Evolutionary conservation across 1,140 invertebrate genomes (phyloP), one percentile per base, ranked within the genome.

Genomic region (Ips nitidus): DNA sequence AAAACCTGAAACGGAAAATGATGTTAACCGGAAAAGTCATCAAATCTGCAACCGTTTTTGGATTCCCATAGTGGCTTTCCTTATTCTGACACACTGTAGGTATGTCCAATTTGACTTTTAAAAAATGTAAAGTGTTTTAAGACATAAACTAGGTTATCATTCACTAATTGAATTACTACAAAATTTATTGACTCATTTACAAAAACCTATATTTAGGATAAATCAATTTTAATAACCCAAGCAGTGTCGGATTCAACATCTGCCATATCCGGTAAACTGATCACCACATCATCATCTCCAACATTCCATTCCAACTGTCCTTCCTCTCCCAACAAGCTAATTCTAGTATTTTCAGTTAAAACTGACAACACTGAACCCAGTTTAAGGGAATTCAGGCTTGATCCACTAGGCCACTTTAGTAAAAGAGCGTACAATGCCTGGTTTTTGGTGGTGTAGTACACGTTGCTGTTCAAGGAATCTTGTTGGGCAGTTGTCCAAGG

Each of bases 401-500:
- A 40, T 37, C 39, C 55, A 2, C 39, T 57, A 5, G 55, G 55
- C 55, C 55, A 40, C 40, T n/a, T 22, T 8, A 57, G n/a, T 57
- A 40, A 37, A 5, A 57, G 39, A 3, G 55, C 39, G 8, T 45
- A 45, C 4, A 5, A 45, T 5, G 43, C 4, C 4, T 45, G 8
- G 37, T 38, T 38, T 58, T 37, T 58, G 56, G 56, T 39, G 22
- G 39, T 39, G 40, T 58, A 40, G 56, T 58, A 40, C 7, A 58
- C 6, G 2, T 41, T 41, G 38, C 57, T 22, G 41, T 59, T 37
- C 5, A 39, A 40, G 2, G 1, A 3, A 59, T n/a, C 8, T 59
- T 37, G 36, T 6, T 39, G 57, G 8, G 40, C 38, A 6, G 40
- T 59, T 42, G 79, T 83, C 90, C 91, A 95, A 0, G 94, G 92